Percentiles rank a stretch among this genome's conserved stretches.
Evolutionary conservation across 1,140 invertebrate species (phyloP).

Genomic region (Procambarus clarkii): DNA sequence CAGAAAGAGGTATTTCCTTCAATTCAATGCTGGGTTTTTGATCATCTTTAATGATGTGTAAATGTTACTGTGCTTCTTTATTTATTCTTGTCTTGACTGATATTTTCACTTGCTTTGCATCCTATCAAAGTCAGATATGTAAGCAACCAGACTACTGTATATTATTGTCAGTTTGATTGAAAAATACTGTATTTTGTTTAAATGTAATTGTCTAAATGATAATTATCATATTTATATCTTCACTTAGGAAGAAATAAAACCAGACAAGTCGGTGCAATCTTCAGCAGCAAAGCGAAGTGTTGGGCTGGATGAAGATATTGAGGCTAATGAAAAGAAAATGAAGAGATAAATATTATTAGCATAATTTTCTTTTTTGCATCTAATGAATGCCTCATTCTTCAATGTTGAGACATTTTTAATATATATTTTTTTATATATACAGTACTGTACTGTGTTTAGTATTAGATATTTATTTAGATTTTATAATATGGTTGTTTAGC

Average conservation of each 20-base stretch:
- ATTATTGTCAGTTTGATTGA: background rate
- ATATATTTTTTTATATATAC: background rate
- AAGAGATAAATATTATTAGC: background rate
- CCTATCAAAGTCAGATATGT: background rate
- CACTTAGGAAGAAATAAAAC: background rate
- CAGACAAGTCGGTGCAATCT: background rate
- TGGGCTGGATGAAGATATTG: background rate
- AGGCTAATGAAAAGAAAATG: background rate
- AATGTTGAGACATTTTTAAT: no score
- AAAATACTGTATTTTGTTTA: background rate
- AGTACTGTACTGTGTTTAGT: background rate
- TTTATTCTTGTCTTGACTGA: background rate
- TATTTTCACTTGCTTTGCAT: background rate
- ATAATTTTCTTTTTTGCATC: background rate
- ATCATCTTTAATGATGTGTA: background rate
- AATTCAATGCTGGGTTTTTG: no score
- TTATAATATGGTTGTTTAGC: background rate
- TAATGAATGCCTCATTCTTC: background rate
- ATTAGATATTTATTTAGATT: background rate
- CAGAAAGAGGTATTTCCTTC: no score
- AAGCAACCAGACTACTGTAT: background rate
- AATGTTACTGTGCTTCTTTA: background rate
- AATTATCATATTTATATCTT: background rate
- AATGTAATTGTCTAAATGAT: no score
- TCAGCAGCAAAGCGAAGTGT: background rate